Evolutionary conservation across 2,113 vertebrate species (phyloP).

Genomic region (Lasiurus borealis): DNA sequence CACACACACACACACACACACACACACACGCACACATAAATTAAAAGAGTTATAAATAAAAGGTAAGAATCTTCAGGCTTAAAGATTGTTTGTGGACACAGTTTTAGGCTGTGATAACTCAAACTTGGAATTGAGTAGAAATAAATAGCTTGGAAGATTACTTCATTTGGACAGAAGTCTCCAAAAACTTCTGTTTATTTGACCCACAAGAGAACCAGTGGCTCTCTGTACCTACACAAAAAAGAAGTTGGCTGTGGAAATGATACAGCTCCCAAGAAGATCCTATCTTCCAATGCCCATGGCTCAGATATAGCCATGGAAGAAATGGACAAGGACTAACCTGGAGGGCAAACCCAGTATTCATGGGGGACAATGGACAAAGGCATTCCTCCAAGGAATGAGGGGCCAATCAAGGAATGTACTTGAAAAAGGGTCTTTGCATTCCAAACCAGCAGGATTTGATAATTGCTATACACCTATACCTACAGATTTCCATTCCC

Average conservation of each 20-base stretch:
- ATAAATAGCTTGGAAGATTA: background rate
- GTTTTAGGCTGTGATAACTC: background rate
- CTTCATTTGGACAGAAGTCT: constrained; percentile 16
- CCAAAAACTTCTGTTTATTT: background rate
- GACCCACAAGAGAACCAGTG: background rate
- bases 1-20: too few relatives aligned
- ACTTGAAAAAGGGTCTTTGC: background rate
- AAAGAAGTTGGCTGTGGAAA: background rate
- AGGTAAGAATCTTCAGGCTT: background rate
- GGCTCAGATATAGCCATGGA: background rate
- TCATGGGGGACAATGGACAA: background rate
- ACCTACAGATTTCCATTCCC: background rate
- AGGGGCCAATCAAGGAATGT: too few relatives aligned
- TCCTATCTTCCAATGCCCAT: background rate
- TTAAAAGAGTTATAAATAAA: constrained; percentile 11
- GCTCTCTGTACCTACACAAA: background rate
- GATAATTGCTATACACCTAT: background rate
- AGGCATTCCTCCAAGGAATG: background rate
- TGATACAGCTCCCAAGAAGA: background rate
- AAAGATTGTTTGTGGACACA: background rate
- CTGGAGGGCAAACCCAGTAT: background rate
- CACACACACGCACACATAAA: too few relatives aligned
- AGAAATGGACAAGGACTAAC: background rate
- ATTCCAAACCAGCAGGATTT: background rate
- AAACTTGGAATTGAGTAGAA: constrained; percentile 18